Conservation (phyloP, 1,140 invertebrate genomes). For the Plodia interpunctella region DNA sequence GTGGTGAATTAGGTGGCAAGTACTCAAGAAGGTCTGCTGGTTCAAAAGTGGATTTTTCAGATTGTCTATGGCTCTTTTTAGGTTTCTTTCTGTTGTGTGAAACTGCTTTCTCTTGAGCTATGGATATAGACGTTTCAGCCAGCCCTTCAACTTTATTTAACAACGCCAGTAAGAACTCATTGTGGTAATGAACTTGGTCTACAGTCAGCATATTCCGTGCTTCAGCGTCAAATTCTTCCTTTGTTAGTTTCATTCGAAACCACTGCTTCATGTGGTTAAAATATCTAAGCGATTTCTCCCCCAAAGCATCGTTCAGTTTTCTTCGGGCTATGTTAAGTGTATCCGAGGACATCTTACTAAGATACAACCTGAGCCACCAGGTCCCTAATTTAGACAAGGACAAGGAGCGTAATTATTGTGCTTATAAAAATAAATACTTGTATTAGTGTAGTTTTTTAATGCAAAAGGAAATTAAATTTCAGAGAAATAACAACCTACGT, state of each 20-base stretch:
- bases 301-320: constrained; percentile 79
- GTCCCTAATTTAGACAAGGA: too few species aligned
- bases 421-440: too few species aligned
- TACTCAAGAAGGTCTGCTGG: constrained; percentile 77
- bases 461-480: too few species aligned
- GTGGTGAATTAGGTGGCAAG: constrained; percentile 63
- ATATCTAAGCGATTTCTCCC: constrained; percentile 82
- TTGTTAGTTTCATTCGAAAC: constrained; percentile 86
- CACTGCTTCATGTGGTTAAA: constrained; percentile 84
- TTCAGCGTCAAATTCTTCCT: constrained; percentile 89
- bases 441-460: too few species aligned
- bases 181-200: constrained; percentile 87
- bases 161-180: constrained; percentile 88
- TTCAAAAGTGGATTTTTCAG: constrained; percentile 83
- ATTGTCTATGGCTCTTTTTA: constrained; percentile 78
- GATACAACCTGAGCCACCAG: too few species aligned
- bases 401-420: too few species aligned
- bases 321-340: constrained; percentile 76
- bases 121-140: constrained; percentile 76
- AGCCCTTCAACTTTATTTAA: constrained; percentile 85
- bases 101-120: constrained; percentile 70
- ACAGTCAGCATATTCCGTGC: constrained; percentile 82
- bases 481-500: too few species aligned
- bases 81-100: constrained; percentile 77
- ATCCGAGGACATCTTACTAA: constrained; percentile 57